Conservation (phyloP, 2,113 vertebrate genomes). For the Apteryx owenii region DNA sequence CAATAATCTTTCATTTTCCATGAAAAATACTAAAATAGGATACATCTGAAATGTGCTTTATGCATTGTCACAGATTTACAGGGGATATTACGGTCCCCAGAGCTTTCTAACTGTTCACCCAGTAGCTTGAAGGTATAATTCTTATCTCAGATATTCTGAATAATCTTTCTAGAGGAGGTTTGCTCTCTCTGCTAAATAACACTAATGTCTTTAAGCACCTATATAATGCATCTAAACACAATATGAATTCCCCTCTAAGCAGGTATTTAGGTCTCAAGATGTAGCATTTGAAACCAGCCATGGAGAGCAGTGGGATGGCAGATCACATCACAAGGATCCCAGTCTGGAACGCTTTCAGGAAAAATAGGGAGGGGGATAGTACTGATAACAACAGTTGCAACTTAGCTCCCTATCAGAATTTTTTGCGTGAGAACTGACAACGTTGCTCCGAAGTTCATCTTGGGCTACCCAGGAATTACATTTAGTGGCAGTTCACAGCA, state of each 20-base stretch:
- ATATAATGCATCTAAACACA: neutral
- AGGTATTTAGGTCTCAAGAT: neutral
- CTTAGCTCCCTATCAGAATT: neutral
- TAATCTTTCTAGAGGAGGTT: neutral
- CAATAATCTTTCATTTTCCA: slow-evolving; percentile 50
- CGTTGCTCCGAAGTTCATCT: neutral
- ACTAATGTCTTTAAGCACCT: neutral
- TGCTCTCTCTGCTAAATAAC: neutral
- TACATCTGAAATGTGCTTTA: neutral
- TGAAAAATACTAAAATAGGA: slow-evolving; percentile 23
- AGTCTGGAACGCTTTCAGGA: neutral
- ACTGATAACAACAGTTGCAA: neutral
- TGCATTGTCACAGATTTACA: neutral
- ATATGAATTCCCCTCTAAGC: neutral
- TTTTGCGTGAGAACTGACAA: neutral
- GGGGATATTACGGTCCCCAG: neutral
- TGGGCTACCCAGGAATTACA: neutral
- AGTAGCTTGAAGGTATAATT: neutral
- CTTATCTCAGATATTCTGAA: neutral
- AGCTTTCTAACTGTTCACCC: neutral
- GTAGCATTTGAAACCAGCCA: neutral
- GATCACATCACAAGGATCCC: neutral
- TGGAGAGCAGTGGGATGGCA: neutral
- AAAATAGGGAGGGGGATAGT: neutral
- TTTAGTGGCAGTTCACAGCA: neutral